Conservation (phyloP, 2,797 vertebrate species). For the Rhabdomys pumilio region DNA sequence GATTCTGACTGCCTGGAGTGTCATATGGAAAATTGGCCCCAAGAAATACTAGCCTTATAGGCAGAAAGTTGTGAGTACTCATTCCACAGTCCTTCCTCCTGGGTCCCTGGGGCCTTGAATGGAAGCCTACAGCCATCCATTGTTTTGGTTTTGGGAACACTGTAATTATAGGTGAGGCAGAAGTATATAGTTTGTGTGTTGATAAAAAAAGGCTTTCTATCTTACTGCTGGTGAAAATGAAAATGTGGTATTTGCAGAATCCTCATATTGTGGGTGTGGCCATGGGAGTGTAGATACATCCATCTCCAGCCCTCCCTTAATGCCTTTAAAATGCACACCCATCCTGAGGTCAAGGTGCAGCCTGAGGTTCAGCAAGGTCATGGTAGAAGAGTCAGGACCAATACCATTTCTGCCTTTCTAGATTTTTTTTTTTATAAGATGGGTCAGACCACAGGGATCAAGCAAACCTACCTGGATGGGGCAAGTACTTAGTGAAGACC, state of each 20-base stretch:
- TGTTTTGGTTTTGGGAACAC: conserved; percentile 14
- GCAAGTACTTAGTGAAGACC: neutral
- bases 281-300: neutral
- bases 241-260: neutral
- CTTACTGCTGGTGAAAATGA: neutral
- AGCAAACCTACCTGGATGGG: too few species aligned
- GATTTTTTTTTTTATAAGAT: neutral
- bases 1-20: neutral
- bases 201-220: neutral
- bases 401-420: neutral
- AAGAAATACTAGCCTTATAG: neutral
- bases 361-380: neutral
- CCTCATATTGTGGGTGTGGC: neutral
- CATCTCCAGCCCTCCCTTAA: fast-evolving
- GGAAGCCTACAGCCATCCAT: neutral
- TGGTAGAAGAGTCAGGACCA: neutral
- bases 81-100: neutral
- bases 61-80: neutral
- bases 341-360: neutral
- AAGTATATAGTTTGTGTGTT: neutral
- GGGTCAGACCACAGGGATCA: neutral
- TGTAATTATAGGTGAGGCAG: neutral
- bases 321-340: neutral
- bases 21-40: neutral
- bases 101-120: neutral